Evolutionary conservation across 2,888 invertebrate species (phyloP).

Genomic region (Nysson spinosus): DNA sequence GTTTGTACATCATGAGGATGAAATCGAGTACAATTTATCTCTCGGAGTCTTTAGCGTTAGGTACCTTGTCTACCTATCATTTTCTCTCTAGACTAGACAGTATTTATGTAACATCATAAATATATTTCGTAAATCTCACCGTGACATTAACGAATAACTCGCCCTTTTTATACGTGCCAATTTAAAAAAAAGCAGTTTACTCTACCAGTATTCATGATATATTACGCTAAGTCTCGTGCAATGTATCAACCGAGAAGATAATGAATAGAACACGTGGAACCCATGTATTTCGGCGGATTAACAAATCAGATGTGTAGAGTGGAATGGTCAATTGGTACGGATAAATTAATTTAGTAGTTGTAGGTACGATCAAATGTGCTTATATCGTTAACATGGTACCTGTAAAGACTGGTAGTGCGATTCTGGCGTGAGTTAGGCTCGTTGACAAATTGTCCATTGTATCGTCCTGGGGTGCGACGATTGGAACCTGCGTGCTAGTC

Average conservation of each 20-base stretch:
- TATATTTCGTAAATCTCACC: too few relatives aligned
- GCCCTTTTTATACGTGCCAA: too few relatives aligned
- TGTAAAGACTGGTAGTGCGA: conserved; percentile 45
- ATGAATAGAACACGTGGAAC: too few relatives aligned
- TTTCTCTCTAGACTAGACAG: too few relatives aligned
- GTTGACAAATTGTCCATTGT: conserved; percentile 64
- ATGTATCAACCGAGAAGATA: too few relatives aligned
- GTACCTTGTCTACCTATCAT: conserved; percentile 10
- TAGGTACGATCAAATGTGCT: conserved; percentile 17
- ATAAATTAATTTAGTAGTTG: conserved; percentile 49
- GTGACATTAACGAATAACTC: too few relatives aligned
- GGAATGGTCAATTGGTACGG: conserved; percentile 27
- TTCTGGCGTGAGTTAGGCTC: conserved; percentile 53
- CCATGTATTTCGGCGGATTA: too few relatives aligned
- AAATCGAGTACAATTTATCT: conserved; percentile 36
- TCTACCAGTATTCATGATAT: too few relatives aligned
- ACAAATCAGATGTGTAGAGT: too few relatives aligned
- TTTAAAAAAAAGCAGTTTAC: too few relatives aligned
- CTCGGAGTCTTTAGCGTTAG: conserved; percentile 1
- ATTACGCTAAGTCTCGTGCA: too few relatives aligned
- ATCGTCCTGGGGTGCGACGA: conserved; percentile 48
- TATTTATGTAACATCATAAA: too few relatives aligned
- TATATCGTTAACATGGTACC: conserved; percentile 33
- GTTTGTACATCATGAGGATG: conserved; percentile 37
- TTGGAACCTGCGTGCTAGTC: conserved; percentile 53